Base-by-base conservation (phyloP, 2,113 vertebrate species). In the Trinectes maculatus region DNA sequence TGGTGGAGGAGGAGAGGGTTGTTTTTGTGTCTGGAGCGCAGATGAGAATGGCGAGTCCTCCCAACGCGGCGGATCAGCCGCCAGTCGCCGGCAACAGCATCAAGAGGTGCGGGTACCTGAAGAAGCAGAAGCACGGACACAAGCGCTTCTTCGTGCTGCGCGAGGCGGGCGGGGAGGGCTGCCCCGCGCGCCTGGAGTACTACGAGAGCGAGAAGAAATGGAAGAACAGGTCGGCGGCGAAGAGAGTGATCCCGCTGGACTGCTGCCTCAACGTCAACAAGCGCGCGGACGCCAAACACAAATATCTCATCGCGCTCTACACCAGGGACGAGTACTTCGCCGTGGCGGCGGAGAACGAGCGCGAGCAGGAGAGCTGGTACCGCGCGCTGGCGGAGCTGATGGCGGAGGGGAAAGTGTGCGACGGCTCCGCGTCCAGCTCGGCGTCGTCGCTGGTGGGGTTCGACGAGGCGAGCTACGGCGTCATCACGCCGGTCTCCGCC, bases 121-220 rank as follows among this genome's bases (percentile, higher is more conserved):
- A 93, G 93, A 98, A 98, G 76, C 96, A 98, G 88, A 97, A 96
- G 73, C 96, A 98, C 85, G 96, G 96, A 57, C 97, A 99, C 91
- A 96, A 95, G 89, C 94, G 97, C 56, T 99, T 96, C 77, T 99
- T 99, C 91, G 96, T 98, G 59, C 77, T 99, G 31, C 93, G 92
- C 43, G 95, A 94, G 68, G 92, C 47, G 53, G 85, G 88, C 69
- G 93, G n/a, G n/a, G n/a, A 92, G 26, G 90, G 94, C 39, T 91
- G 77, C 70, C 91, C 94, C 9, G 94, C 95, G 67, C 93, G 97
- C 44, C 91, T 99, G 85, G 97, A 99, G 91, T 98, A 98, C 90
- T 98, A 99, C 81, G 97, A 99, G 91, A 99, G 92, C 90, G 97
- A 98, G 90, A 98, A 98, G 93, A 99, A 99, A 95, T 99, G 96